Base-by-base conservation (phyloP, 2,113 vertebrate genomes). In the Sinosuthora webbiana region DNA sequence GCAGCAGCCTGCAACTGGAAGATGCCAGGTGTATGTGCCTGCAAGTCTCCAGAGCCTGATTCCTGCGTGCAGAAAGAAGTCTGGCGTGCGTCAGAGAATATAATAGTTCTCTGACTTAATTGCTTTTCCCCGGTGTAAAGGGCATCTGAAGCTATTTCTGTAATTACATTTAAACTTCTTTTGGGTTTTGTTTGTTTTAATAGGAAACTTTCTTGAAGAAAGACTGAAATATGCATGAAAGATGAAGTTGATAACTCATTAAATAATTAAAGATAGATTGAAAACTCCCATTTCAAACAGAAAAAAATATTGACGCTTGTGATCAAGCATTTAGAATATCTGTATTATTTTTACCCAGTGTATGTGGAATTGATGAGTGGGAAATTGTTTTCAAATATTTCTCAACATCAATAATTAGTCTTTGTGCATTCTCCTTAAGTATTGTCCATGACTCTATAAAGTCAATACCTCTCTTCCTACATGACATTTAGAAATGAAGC, bases 381-480 rank as follows among this genome's bases (percentile, higher is more conserved):
- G 44, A 90, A 93, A 91, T 92, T 73, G 13, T 74, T 95, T 94
- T 75, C 65, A 93, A 47, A 7, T 39, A 77, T 88, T 81, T 92
- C 62, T 97, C 80, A 95, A 96, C 63, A 63, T 94, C 44, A 91
- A 31, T 93, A 78, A 71, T 87, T 91, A 50, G 27, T 64, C 65
- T 89, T 85, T 62, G 15, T 53, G 83, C 42, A 59, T 93, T 95
- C 31, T 96, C 42, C 56, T 95, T 83, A 78, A 56, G 15, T 86
- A 49, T 83, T 90, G 59, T 87, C 96, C 69, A 64, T 90, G 56
- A 89, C 44, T 87, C 35, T 39, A 20, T 44, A 68, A 94, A 93
- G 63, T 42, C 64, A 82, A 6, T 82, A 55, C 62, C 10, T 87
- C 12, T 59, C 33, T 82, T 94, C 68, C 56, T 37, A 27, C 65